Base-by-base conservation (phyloP, 2,113 vertebrate species). In the Cinclus cinclus region DNA sequence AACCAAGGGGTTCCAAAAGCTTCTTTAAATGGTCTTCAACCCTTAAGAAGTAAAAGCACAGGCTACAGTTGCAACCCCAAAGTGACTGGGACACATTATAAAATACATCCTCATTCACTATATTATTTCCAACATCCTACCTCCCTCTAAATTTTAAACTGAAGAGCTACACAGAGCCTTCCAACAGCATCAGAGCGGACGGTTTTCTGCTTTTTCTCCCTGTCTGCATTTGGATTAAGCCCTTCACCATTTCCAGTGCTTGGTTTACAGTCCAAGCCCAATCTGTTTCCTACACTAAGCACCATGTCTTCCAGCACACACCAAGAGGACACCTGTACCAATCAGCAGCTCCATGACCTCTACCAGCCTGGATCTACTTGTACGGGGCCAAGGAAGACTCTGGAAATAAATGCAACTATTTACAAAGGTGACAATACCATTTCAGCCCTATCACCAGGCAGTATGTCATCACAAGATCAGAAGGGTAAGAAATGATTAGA, bases 301-400 rank as follows among this genome's bases (percentile, higher is more conserved):
- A 53, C 19, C 37, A 37, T 7, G 18, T 46, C 78, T 59, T 70
- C 25, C 28, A 21, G 81, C 7, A 5, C 52, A 20, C 41, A 42
- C 19, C 30, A 33, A 0, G 3, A 41, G 62, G 80, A 67, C 3
- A 77, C 62, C 46, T 14, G 3, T 5, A 28, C 33, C 73, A 35
- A 52, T 2, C 13, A 39, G 70, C 87, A 89, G 91, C 52, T 24
- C 52, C 13, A 13, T 35, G 88, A 74, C 93, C 77, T 78, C 94
- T 60, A 55, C 3, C 85, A 83, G 58, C 9, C 53, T 24, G 15
- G 19, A 80, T 44, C 67, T 52, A 37, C 82, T 41, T 2, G 0
- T 6, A 30, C 0, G 0, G 30, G 3, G 8, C 85, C 78, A 77
- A 90, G 71, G 42, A 58, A 63, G 0, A 0, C 84, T 55, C 73